Base-by-base conservation (phyloP, 2,888 invertebrate genomes). In the Caenorhabditis sulstoni region DNA sequence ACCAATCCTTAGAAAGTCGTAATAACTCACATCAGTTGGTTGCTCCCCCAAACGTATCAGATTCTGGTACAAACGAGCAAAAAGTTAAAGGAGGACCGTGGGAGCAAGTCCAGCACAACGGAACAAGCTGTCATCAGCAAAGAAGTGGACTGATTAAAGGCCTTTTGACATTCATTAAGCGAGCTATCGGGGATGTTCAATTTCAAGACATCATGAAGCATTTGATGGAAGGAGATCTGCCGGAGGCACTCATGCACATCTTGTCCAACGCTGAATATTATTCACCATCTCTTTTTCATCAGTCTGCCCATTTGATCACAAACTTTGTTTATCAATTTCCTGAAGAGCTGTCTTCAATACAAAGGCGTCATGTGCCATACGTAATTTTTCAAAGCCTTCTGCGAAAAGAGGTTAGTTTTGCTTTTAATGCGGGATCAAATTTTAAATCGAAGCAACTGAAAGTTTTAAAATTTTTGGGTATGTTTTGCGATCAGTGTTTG, bases 251-350 rank as follows among this genome's bases (percentile, higher is more conserved):
- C 79, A 94, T 94, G 85, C 92, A 93, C 85, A 94, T 96, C 37
- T 94, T 96, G 80, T 94, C 95, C 83, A 95, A 95, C 91, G 94
- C 95, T 0, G 95, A 95, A 88, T 96, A 95, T 90, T 95, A 95
- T 90, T 95, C 95, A 0, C 94, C 95, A 12, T 95, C 95, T 0
- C 91, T 96, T 62, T 95, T 95, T 91, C 91, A 84, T 57, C 82
- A 83, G 23, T 79, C 85, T 7, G 81, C 84, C 22, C 83, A 81
- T 22, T 57, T 86, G 49, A 79, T 84, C 39, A 82, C 95, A 0
- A 95, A 95, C 8, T 95, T 95, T 89, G 92, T 93, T 62, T 93
- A 92, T 88, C 66, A 83, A 50, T 95, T 95, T 90, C 95, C 95
- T 0, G 94, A 95, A 3, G 91, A 95, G 57, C 91, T 96, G 41